Evolutionary conservation across 1,140 invertebrate genomes (phyloP), one percentile per base, ranked within the genome.

Genomic region (Drosophila subobscura): DNA sequence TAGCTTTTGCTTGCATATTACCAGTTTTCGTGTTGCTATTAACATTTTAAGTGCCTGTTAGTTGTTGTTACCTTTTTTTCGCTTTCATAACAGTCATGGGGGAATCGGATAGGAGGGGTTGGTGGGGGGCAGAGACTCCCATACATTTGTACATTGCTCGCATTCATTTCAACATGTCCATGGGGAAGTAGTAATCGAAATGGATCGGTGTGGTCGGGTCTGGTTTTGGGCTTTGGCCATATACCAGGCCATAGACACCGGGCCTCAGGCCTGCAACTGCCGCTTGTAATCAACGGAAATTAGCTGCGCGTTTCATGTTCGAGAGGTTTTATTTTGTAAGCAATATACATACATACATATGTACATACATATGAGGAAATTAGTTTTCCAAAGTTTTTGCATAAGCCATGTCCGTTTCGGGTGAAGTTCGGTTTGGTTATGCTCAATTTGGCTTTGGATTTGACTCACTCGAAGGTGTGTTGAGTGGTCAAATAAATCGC

Each of bases 171-270:
- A 73, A 86, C 80, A 85, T 68, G 73, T 54, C 68, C 64, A 50
- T 42, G 63, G 81, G 79, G 79, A 84, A 84, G 79, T 84, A 84
- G 79, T 84, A 84, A 72, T 84, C 80, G 65, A 76, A 74, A 55
- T 51, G 66, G 27, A 20, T 46, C 1, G 67, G 53, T 37, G 33
- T 12, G 33, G 33, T 40, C 40, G 27, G 14, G 42, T 7, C 33
- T 54, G 65, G 65, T 49, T 47, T 50, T 68, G 63, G 50, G 46
- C 47, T 66, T 8, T 33, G 49, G 33, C 10, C 33, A 37, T 37
- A 10, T 10, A 37, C 33, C 33, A 37, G 8, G 8, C 33, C 33
- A n/a, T n/a, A n/a, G n/a, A n/a, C n/a, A n/a, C 3, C 33, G 12
- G 33, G 29, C 29, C 8, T 0, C 33, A 12, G 33, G 33, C 33